Evolutionary conservation across 2,797 vertebrate genomes (phyloP).

Genomic region (Moxostoma hubbsi): DNA sequence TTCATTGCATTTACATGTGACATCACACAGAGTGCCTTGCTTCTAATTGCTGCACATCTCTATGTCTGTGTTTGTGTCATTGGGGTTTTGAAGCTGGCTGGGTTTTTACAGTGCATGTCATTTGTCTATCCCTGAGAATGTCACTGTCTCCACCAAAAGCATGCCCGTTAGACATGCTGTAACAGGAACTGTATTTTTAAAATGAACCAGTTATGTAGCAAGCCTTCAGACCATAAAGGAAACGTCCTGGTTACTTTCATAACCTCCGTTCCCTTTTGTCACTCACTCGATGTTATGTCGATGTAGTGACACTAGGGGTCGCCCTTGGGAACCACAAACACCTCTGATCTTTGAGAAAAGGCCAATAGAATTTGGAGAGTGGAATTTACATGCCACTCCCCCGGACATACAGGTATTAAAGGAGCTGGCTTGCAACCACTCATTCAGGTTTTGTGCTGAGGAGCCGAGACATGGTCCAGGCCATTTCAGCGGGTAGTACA

Average conservation of each 20-base stretch:
- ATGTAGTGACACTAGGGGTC: too few species aligned
- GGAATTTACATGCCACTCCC: too few species aligned
- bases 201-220: slow-evolving; percentile 22
- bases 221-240: background rate
- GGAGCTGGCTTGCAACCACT: too few species aligned
- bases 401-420: too few species aligned
- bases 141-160: slow-evolving; percentile 2
- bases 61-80: background rate
- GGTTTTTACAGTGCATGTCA: slow-evolving; percentile 9
- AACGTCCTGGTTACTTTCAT: background rate
- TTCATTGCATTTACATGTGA: slow-evolving; percentile 12
- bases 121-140: slow-evolving; percentile 24
- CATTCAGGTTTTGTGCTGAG: too few species aligned
- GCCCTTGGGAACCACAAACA: too few species aligned
- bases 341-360: too few species aligned
- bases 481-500: too few species aligned
- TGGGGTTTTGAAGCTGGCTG: background rate
- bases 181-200: slow-evolving; percentile 33
- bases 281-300: too few species aligned
- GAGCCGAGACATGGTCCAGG: too few species aligned
- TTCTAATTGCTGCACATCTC: background rate
- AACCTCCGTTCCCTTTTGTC: too few species aligned
- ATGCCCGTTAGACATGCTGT: slow-evolving; percentile 24
- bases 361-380: too few species aligned
- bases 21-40: background rate